Base-by-base conservation (phyloP, 2,797 vertebrate genomes). In the Liparis tanakae region DNA sequence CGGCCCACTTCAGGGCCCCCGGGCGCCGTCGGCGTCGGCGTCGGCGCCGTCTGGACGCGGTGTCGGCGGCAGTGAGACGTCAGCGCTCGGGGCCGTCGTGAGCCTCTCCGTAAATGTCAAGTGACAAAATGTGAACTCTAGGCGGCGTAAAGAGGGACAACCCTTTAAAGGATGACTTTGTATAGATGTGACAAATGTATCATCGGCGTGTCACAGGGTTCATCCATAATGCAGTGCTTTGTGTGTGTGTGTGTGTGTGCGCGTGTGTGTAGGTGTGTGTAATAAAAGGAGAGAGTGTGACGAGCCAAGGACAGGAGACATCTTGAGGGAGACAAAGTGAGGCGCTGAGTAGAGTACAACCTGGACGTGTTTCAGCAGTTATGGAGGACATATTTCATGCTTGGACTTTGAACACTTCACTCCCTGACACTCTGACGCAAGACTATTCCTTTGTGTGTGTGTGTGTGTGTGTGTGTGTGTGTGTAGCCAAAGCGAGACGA, bases 101-200 rank as follows among this genome's bases (percentile, higher is more conserved):
- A 89, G 85, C 83, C 65, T 84, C 84, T 75, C 72, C 54, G 80
- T 83, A 93, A 93, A 94, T 93, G 88, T 92, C 90, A 93, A 90
- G 84, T 90, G 88, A 90, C 89, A 91, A 90, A 91, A 91, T 86
- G 82, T 87, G 87, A 92, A 91, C 89, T 88, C 79, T 71, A 76
- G 83, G 83, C 78, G 63, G 83, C 84, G 87, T 84, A 80, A 89
- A 87, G 78, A 87, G 82, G 82, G 88, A 91, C 87, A 80, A 80
- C 70, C 77, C 72, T 88, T 84, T 84, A 85, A 85, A 89, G 78
- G 74, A 88, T 72, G 84, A 90, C 85, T 89, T 85, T 88, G 87
- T 87, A 80, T 74, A 79, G 86, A 88, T 85, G 81, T 89, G 91
- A 91, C 89, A 91, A 91, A 92, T 87, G 83, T 83, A 91, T 90